Evolutionary conservation across 2,113 vertebrate genomes (phyloP).

Genomic region (Pontoporia blainvillei): DNA sequence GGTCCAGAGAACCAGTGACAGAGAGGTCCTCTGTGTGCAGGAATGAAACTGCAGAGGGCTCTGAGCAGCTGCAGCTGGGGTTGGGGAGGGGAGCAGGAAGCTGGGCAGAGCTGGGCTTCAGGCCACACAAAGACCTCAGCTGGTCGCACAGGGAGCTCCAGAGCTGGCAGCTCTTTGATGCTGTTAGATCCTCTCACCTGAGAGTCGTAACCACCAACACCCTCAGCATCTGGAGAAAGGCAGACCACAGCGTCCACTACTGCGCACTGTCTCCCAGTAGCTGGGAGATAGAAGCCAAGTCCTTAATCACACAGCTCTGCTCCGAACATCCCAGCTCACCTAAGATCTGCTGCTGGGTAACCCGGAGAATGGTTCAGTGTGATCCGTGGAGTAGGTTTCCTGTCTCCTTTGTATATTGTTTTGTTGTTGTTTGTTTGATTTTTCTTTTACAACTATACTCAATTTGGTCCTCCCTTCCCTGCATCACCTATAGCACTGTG

Average conservation of each 20-base stretch:
- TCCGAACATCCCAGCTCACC: background rate
- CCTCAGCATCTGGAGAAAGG: background rate
- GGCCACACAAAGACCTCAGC: background rate
- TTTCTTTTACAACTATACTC: fast-evolving
- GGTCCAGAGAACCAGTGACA: background rate
- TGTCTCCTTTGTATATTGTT: too few relatives aligned
- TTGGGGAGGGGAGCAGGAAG: background rate
- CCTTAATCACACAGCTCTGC: background rate
- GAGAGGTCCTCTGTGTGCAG: background rate
- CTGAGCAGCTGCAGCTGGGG: fast-evolving
- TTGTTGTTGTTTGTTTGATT: background rate
- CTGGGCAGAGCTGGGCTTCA: fast-evolving
- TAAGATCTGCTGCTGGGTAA: fast-evolving
- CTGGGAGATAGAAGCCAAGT: background rate
- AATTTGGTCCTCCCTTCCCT: fast-evolving
- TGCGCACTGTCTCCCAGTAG: background rate
- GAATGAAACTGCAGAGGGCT: background rate
- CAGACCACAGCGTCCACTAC: background rate
- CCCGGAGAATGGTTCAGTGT: fast-evolving
- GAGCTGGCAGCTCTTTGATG: fast-evolving
- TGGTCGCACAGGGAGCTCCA: background rate
- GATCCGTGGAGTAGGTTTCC: fast-evolving
- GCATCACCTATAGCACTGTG: fast-evolving
- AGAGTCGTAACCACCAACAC: fast-evolving
- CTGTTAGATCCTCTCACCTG: background rate